Evolutionary conservation across 2,888 invertebrate genomes (phyloP).

Genomic region (Camponotus fellah): DNA sequence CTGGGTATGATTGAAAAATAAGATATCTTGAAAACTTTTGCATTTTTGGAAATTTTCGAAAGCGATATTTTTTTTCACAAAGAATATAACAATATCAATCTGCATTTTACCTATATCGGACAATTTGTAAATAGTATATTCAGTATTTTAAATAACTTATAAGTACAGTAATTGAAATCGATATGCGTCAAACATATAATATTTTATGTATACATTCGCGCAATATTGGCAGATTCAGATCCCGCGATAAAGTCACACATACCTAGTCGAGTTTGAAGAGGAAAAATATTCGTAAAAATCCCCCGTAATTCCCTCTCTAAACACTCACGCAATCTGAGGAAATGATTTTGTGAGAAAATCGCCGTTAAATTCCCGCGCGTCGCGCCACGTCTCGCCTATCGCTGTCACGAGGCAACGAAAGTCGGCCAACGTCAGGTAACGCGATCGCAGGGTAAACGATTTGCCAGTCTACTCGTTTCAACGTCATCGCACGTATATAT

Average conservation of each 20-base stretch:
- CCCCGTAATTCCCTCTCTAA: background rate
- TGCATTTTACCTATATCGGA: background rate
- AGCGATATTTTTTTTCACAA: background rate
- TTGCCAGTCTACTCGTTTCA: constrained; percentile 76
- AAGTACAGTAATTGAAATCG: background rate
- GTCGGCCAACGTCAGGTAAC: background rate
- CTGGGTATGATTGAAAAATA: background rate
- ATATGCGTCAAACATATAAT: background rate
- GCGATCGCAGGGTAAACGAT: constrained; percentile 69
- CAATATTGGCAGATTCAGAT: background rate
- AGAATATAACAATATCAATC: background rate
- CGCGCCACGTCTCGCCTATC: constrained; percentile 5
- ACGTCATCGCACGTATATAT: constrained; percentile 71
- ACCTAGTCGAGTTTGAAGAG: background rate
- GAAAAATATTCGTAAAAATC: background rate
- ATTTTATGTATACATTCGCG: background rate
- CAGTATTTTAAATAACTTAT: background rate
- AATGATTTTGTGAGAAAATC: background rate
- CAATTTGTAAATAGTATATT: background rate
- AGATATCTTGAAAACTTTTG: background rate
- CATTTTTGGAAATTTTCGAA: background rate
- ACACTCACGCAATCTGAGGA: background rate
- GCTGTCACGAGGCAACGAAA: background rate
- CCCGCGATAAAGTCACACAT: background rate
- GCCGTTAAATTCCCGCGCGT: background rate